Evolutionary conservation across 2,888 invertebrate genomes (phyloP), one percentile per base, ranked within the genome.

Genomic region (Lydus trimaculatus): DNA sequence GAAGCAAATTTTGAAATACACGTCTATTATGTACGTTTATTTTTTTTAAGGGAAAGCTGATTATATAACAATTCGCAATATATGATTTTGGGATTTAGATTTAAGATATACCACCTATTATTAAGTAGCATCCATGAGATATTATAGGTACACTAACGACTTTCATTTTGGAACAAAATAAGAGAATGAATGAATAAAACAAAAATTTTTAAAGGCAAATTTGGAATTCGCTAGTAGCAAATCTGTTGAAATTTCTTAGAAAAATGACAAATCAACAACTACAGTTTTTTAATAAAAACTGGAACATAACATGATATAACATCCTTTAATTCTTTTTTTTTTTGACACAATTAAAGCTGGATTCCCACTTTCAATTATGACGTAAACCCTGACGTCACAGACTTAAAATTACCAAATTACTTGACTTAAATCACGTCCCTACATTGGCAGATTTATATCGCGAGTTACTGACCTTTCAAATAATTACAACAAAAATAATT

Each of bases 11-110:
- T 52, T 52, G 23, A 52, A 23, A 52, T 23, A 20, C 20, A 23
- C 20, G 8, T 48, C 2, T 17, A 17, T 17, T 43, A 17, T n/a
- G n/a, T 28, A 43, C 17, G 43, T 36, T 3, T 17, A 8, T 9
- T 13, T 25, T 59, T 59, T 59, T 59, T 11, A 9, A 48, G 20
- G 23, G 52, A 52, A 52, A 52, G 52, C 25, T 52, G 23, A 48
- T 52, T 52, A 52, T 52, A 23, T 52, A 52, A 52, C 11, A 52
- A 52, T 52, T 52, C 6, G 52, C 52, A 52, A 43, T 36, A 43
- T 48, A 20, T 20, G 13, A n/a, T n/a, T 2, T 48, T 48, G 20
- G 8, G 2, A 9, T 48, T 20, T 20, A 48, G 11, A 48, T 48
- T 8, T 48, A 48, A 48, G 17, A 11, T 11, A 48, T 48, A 8